Evolutionary conservation across 2,888 invertebrate species (phyloP), one percentile per base, ranked within the genome.

Genomic region (Argynnis bischoffii): DNA sequence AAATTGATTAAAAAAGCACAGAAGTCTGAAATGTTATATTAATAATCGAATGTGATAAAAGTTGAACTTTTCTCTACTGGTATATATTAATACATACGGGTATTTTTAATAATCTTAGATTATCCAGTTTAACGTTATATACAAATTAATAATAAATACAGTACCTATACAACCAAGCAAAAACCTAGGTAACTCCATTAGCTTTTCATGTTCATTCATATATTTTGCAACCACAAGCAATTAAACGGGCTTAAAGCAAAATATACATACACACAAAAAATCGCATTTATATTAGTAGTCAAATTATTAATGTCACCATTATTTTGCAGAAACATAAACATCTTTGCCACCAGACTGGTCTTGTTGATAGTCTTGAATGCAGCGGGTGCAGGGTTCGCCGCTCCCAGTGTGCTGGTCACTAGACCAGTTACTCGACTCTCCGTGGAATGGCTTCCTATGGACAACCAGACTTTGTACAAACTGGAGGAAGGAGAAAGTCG

Each of bases 391-490:
- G 91, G 90, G 0, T 74, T 86, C n/a, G 90, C 91, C 1, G 88
- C 85, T 8, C 91, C 91, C 6, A 84, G 90, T 2, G 87, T 89
- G 3, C 77, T 91, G 66, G 87, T 90, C 69, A 84, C 86, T 50
- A 81, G 89, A 14, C 86, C 87, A 0, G 70, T 81, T 0, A 66
- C 83, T 41, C 84, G 85, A 63, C 76, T 84, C 2, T 78, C 82
- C 0, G 78, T 84, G 41, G 88, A 90, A 66, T 91, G 90, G 89
- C 79, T 92, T 67, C 90, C 90, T 0, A 86, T 83, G 70, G 92
- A 92, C 73, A 92, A 92, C 74, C 92, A 92, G 76, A 91, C 90
- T 0, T 71, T 90, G 0, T 91, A 90, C 66, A 82, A 79, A 14
- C 73, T 92, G n/a, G 81, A 77, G 4, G 84, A 83, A 55, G 89